These are phyloP conservation scores for Idaea straminata DNA, from an alignment of 2,888 invertebrate species.

Conservation along the genomic window DNA sequence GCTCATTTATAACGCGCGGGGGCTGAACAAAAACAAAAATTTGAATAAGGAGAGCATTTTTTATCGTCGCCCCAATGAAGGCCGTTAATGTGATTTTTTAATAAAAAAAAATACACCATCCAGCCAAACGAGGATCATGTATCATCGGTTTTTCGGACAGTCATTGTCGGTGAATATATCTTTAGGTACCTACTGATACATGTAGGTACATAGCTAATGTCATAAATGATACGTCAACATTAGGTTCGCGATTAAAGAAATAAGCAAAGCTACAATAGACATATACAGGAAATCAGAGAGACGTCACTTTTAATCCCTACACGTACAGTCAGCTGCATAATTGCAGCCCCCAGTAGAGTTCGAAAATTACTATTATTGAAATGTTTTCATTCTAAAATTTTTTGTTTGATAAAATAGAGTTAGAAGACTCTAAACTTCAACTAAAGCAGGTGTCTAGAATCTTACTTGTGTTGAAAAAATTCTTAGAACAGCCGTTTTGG, in stretches of 20 bases:
- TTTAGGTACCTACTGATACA: conserved; percentile 23
- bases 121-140: conserved; percentile 78
- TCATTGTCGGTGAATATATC: conserved; percentile 68
- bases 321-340: too few species aligned
- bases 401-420: too few species aligned
- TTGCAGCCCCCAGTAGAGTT: too few species aligned
- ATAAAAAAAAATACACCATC: conserved; percentile 73
- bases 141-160: conserved; percentile 78
- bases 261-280: background rate
- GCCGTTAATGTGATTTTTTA: conserved; percentile 80
- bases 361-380: too few species aligned
- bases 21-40: conserved; percentile 78
- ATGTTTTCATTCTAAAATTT: too few species aligned
- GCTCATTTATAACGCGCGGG: conserved; percentile 77
- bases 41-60: conserved; percentile 80
- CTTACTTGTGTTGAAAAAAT: too few species aligned
- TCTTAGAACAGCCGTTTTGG: too few species aligned
- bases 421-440: too few species aligned
- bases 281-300: background rate
- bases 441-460: too few species aligned
- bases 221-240: background rate
- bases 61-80: conserved; percentile 80
- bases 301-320: too few species aligned
- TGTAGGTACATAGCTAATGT: background rate
- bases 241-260: background rate